Evolutionary conservation across 2,888 invertebrate species (phyloP).

Genomic region (Chironomus tentans): DNA sequence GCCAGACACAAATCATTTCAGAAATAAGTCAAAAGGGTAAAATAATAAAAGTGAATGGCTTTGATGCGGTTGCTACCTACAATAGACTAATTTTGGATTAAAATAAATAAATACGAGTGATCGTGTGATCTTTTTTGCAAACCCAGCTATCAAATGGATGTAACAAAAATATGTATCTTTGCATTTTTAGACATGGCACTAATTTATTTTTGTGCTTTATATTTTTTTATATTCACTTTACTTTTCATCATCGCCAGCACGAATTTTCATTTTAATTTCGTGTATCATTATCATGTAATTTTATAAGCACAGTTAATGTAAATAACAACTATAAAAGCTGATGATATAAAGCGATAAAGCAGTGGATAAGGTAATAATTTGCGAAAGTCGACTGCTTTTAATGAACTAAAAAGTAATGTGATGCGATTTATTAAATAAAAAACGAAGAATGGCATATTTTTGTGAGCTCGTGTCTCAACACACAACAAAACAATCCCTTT

Average conservation of each 20-base stretch:
- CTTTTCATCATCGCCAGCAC: background rate
- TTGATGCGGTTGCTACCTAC: background rate
- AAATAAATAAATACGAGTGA: background rate
- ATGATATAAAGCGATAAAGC: too few species aligned
- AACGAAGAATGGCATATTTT: too few species aligned
- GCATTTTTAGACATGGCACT: background rate
- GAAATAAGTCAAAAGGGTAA: background rate
- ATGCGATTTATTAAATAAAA: too few species aligned
- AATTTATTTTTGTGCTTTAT: too few species aligned
- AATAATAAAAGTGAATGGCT: background rate
- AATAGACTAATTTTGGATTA: background rate
- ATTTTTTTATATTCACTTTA: background rate
- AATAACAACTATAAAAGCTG: too few species aligned
- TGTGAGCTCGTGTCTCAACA: too few species aligned
- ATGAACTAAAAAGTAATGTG: too few species aligned
- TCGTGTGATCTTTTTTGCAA: background rate
- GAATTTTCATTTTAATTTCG: background rate
- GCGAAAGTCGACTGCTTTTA: too few species aligned
- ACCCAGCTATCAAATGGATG: background rate
- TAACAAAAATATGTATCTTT: background rate
- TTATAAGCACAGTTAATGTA: background rate
- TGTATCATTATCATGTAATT: background rate
- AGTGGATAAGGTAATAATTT: too few species aligned
- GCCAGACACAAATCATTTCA: background rate
- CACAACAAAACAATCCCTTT: too few species aligned